Evolutionary conservation across 2,113 vertebrate species (phyloP).

Genomic region (Lepus europaeus): DNA sequence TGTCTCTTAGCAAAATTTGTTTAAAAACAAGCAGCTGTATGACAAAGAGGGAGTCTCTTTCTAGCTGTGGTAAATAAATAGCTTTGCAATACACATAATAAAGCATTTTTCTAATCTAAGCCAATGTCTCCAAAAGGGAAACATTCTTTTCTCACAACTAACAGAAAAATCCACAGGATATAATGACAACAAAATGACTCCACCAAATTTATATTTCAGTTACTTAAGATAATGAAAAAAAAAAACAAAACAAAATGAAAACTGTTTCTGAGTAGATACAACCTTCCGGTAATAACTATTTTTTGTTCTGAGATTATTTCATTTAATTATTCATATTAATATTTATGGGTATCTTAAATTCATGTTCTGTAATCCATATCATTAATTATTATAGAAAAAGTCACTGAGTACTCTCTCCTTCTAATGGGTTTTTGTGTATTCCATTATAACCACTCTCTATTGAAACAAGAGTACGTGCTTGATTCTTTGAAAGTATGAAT

Average conservation of each 20-base stretch:
- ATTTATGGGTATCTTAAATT: background rate
- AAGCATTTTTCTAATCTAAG: conserved; percentile 65
- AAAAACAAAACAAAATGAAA: background rate
- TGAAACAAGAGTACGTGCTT: background rate
- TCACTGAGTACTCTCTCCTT: background rate
- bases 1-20: conserved; percentile 76
- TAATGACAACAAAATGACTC: background rate
- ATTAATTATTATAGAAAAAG: conserved; percentile 22
- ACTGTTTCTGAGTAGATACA: background rate
- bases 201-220: conserved; percentile 26
- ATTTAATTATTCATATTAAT: conserved; percentile 11
- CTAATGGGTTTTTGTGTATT: background rate
- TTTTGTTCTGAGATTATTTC: conserved; percentile 28
- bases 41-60: conserved; percentile 70
- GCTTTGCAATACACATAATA: conserved; percentile 62
- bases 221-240: background rate
- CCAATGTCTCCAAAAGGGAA: conserved; percentile 49
- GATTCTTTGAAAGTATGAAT: conserved; percentile 13
- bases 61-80: conserved; percentile 74
- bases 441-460: background rate
- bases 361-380: background rate
- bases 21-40: conserved; percentile 79
- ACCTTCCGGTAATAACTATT: background rate
- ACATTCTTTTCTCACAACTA: conserved; percentile 7
- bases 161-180: conserved; percentile 22